A percentile compares a stretch with the other conserved stretches of the same genome.
Conservation (phyloP, 2,888 invertebrate species). For the Rhingia campestris region DNA sequence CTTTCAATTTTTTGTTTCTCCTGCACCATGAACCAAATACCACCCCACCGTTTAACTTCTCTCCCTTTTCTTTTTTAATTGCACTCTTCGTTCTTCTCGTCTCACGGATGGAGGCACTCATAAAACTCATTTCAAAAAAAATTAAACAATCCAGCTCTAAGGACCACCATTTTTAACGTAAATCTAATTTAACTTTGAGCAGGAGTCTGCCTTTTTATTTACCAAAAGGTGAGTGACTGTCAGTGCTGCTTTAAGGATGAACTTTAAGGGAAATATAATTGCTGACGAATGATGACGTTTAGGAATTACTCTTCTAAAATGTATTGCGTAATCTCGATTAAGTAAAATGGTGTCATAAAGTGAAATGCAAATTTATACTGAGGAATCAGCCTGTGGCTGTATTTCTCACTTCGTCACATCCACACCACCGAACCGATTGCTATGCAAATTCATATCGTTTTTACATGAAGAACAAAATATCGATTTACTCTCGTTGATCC, state of each 20-base stretch:
- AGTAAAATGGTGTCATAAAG: slow-evolving; percentile 28
- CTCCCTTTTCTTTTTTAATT: slow-evolving; percentile 31
- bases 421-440: slow-evolving; percentile 5
- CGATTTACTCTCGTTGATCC: slow-evolving; percentile 23
- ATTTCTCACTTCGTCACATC: background rate
- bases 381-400: background rate
- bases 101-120: slow-evolving; percentile 22
- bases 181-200: slow-evolving; percentile 62
- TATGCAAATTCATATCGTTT: slow-evolving; percentile 36
- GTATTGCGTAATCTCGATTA: slow-evolving; percentile 10
- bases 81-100: background rate
- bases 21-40: background rate
- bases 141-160: slow-evolving; percentile 33
- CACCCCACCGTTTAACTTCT: background rate
- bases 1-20: background rate
- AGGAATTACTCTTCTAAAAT: slow-evolving; percentile 27
- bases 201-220: slow-evolving; percentile 31
- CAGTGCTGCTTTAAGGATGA: background rate
- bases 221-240: slow-evolving; percentile 19
- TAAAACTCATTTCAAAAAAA: slow-evolving; percentile 32
- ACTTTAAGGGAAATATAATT: slow-evolving; percentile 9
- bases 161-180: slow-evolving; percentile 43
- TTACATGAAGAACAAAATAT: slow-evolving; percentile 20
- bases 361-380: slow-evolving; percentile 26
- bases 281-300: slow-evolving; percentile 41